These are phyloP conservation scores for Heliconius charithonia DNA, from an alignment of 2,888 invertebrate genomes.

Conservation along the genomic window DNA sequence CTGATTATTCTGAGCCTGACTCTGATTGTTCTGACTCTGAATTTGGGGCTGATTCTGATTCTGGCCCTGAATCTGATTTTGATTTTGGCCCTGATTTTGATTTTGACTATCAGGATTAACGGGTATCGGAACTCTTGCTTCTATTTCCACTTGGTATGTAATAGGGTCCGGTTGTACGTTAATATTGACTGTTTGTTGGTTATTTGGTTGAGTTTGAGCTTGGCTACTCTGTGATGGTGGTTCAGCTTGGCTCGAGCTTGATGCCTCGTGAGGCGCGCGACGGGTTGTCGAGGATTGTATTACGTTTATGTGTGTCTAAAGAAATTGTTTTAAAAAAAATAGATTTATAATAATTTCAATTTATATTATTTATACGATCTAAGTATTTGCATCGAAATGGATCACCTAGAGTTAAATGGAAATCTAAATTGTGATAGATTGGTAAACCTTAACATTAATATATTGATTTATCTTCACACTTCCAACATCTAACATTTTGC, in stretches of 20 bases:
- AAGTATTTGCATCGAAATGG: neutral
- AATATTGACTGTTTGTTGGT: constrained; percentile 54
- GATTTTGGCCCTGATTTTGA: constrained; percentile 37
- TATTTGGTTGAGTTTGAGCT: constrained; percentile 52
- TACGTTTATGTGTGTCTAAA: constrained; percentile 67
- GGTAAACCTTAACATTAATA: no score
- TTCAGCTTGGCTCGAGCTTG: constrained; percentile 23
- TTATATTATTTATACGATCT: neutral
- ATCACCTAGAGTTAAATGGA: neutral
- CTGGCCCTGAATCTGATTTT: constrained; percentile 34
- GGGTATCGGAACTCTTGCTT: constrained; percentile 65
- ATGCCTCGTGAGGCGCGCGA: constrained; percentile 28
- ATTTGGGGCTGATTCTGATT: constrained; percentile 27
- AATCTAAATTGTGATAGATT: neutral
- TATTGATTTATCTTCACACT: no score
- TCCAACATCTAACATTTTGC: no score
- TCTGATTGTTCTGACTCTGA: constrained; percentile 37
- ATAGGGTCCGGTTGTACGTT: constrained; percentile 57
- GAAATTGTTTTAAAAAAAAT: neutral
- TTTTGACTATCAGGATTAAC: constrained; percentile 59
- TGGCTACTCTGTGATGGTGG: constrained; percentile 15
- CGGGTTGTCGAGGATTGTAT: constrained; percentile 57
- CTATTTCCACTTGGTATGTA: constrained; percentile 70
- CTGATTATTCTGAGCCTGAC: constrained; percentile 29
- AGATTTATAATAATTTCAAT: neutral